A percentile compares a stretch with the other conserved stretches of the same genome.
These are phyloP conservation scores for Tylochromis polylepis DNA, from an alignment of 2,113 vertebrate species.

Conservation along the genomic window DNA sequence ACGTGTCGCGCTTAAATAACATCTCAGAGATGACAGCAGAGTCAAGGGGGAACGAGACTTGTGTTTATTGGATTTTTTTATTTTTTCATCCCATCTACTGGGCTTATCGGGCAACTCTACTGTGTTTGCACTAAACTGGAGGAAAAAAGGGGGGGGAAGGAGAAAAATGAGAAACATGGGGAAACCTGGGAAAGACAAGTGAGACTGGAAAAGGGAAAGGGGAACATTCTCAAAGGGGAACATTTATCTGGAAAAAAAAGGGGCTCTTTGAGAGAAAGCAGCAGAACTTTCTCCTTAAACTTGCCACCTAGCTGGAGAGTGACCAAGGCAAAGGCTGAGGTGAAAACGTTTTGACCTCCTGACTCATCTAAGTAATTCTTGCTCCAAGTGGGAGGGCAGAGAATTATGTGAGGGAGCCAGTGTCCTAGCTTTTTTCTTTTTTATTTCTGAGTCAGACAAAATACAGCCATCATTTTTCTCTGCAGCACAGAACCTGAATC, in stretches of 20 bases:
- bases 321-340: constrained; percentile 3
- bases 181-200: neutral
- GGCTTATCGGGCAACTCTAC: neutral
- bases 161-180: neutral
- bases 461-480: constrained; percentile 14
- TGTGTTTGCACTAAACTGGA: constrained; percentile 14
- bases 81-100: neutral
- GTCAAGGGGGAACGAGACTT: constrained; percentile 25
- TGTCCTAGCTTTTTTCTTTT: neutral
- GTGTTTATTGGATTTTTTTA: constrained; percentile 58
- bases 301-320: neutral
- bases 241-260: neutral
- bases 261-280: neutral
- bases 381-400: neutral
- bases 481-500: constrained; percentile 1
- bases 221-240: neutral
- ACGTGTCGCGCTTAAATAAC: constrained; percentile 47
- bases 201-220: neutral
- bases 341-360: neutral
- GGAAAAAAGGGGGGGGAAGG: neutral
- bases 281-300: neutral
- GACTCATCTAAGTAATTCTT: neutral
- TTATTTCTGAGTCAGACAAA: neutral
- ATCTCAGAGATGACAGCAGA: constrained; percentile 23
- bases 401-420: neutral